Conservation (phyloP, 2,113 vertebrate genomes). For the Formicarius rufipectus region DNA sequence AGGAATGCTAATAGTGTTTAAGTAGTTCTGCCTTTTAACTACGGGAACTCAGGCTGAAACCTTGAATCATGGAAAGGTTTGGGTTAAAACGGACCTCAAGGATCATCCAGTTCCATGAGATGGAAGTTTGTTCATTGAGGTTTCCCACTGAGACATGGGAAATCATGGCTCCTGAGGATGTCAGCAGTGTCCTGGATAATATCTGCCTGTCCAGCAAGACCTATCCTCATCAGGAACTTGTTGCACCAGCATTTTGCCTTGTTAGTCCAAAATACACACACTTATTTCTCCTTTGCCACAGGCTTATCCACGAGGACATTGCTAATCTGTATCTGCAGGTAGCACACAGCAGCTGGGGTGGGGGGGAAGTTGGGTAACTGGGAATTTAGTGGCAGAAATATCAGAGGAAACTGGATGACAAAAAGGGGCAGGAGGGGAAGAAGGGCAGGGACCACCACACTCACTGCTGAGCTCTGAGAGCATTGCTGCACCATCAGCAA, state of each 20-base stretch:
- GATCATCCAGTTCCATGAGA: neutral
- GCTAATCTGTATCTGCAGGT: neutral
- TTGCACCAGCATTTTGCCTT: neutral
- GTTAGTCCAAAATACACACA: neutral
- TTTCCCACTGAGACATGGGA: neutral
- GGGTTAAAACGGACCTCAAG: neutral
- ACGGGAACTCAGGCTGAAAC: neutral
- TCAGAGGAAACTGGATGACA: neutral
- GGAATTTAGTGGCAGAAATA: neutral
- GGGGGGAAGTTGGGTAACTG: neutral
- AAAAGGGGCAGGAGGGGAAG: neutral
- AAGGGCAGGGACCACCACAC: neutral
- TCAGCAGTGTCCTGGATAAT: neutral
- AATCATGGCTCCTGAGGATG: neutral
- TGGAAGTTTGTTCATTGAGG: neutral
- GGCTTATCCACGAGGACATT: neutral
- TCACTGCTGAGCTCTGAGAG: neutral
- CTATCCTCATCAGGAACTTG: neutral
- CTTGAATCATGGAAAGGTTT: fast-evolving
- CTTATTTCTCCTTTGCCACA: neutral
- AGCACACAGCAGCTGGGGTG: fast-evolving
- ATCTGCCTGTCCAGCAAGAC: neutral
- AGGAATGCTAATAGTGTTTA: slow-evolving; percentile 10
- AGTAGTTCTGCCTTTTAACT: neutral
- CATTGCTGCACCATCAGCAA: neutral